Conservation (phyloP, 64 coral and sea anemone species). For the Catalaphyllia jardinei region DNA sequence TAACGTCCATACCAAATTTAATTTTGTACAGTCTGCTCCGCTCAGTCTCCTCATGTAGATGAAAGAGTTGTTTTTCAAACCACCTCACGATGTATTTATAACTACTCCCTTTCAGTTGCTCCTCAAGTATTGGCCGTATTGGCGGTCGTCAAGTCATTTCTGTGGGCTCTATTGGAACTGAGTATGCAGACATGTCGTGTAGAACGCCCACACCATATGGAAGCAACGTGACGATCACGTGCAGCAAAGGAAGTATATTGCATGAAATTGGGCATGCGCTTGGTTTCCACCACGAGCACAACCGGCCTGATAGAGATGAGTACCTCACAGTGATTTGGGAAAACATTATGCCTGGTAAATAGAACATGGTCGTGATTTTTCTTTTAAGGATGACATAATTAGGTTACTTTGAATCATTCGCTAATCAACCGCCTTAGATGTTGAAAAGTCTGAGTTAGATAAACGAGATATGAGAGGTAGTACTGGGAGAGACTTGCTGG, state of each 20-base stretch:
- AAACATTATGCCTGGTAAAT: slow-evolving; percentile 55
- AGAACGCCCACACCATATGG: background rate
- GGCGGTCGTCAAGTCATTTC: slow-evolving; percentile 25
- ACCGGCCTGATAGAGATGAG: slow-evolving; percentile 77
- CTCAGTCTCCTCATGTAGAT: too few species aligned
- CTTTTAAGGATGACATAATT: background rate
- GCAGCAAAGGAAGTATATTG: slow-evolving; percentile 82
- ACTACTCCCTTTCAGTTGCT: background rate
- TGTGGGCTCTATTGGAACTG: background rate
- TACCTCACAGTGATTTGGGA: slow-evolving; percentile 69
- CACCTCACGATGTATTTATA: too few species aligned
- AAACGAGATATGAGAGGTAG: too few species aligned
- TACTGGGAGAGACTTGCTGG: too few species aligned
- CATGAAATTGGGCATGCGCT: slow-evolving; percentile 88
- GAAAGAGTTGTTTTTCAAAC: too few species aligned
- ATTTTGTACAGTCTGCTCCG: too few species aligned
- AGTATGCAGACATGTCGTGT: slow-evolving; percentile 3
- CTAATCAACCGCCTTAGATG: too few species aligned
- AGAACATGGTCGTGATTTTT: background rate
- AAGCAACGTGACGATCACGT: slow-evolving; percentile 20
- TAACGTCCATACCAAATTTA: too few species aligned
- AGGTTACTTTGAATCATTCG: too few species aligned
- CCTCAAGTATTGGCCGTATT: slow-evolving; percentile 12
- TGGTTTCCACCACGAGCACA: slow-evolving; percentile 84
- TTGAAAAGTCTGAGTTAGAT: too few species aligned